Percentiles rank a stretch among this genome's conserved stretches.
Conservation (phyloP, 1,140 invertebrate species). For the Eumeta japonica region DNA sequence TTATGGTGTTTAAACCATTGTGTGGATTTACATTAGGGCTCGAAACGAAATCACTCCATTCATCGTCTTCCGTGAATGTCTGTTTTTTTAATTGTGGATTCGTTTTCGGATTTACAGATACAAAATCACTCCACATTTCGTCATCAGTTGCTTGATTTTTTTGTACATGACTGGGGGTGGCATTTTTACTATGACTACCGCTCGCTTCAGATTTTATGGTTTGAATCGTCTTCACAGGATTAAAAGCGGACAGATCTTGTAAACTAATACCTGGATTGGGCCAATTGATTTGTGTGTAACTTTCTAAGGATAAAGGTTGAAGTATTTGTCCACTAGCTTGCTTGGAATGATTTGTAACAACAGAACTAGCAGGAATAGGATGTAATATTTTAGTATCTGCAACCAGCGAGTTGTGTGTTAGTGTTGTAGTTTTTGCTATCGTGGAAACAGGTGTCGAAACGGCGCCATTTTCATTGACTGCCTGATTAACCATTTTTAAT, state of each 20-base stretch:
- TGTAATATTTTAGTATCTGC: constrained; percentile 22
- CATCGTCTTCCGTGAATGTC: constrained; percentile 55
- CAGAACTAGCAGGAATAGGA: constrained; percentile 21
- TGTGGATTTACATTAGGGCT: constrained; percentile 47
- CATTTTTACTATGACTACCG: constrained; percentile 24
- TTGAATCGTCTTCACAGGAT: constrained; percentile 49
- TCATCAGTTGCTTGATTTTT: constrained; percentile 44
- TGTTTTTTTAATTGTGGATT: constrained; percentile 27
- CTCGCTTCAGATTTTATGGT: constrained; percentile 38
- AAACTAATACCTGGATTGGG: constrained; percentile 64
- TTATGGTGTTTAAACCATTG: constrained; percentile 47
- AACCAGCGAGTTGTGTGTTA: not conserved
- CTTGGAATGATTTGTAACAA: constrained; percentile 18
- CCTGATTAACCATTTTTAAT: no score
- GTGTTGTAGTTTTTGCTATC: no score
- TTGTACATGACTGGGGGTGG: constrained; percentile 29
- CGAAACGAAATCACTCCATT: constrained; percentile 67
- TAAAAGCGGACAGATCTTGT: constrained; percentile 63
- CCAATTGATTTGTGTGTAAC: constrained; percentile 63
- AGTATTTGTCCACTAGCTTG: constrained; percentile 47
- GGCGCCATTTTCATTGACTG: no score
- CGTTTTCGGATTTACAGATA: constrained; percentile 52
- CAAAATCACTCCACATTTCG: constrained; percentile 62
- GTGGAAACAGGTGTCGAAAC: no score
- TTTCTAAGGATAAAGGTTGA: constrained; percentile 50